Evolutionary conservation across 2,888 invertebrate species (phyloP).

Genomic region (Trypoxylon attenuatum): DNA sequence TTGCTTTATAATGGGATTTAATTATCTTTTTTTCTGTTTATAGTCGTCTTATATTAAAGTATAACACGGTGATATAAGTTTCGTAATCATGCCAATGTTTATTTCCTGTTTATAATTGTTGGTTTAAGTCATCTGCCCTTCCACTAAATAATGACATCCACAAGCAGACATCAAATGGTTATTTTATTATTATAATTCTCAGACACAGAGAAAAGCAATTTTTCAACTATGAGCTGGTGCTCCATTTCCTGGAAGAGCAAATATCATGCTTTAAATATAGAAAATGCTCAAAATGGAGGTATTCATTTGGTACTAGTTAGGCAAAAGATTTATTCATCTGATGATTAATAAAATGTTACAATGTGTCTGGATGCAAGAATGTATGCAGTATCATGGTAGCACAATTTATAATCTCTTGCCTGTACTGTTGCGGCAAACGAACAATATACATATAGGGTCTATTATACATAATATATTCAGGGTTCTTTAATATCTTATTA

Average conservation of each 20-base stretch:
- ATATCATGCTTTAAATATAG: constrained; percentile 25
- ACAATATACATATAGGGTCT: constrained; percentile 60
- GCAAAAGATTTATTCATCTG: constrained; percentile 32
- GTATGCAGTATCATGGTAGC: constrained; percentile 59
- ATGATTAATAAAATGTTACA: constrained; percentile 45
- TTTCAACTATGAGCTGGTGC: constrained; percentile 38
- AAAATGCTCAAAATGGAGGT: constrained; percentile 40
- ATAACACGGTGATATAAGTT: constrained; percentile 32
- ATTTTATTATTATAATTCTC: no score
- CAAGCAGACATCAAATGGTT: no score
- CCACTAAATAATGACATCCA: no score
- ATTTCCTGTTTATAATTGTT: constrained; percentile 40
- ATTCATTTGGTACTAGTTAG: constrained; percentile 45
- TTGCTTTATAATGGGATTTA: no score
- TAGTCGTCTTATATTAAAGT: constrained; percentile 23
- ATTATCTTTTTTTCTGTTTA: no score
- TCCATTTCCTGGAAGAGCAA: constrained; percentile 37
- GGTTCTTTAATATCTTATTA: constrained; percentile 62
- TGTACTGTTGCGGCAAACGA: constrained; percentile 55
- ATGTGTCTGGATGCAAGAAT: constrained; percentile 58
- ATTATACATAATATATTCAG: constrained; percentile 68
- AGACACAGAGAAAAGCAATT: constrained; percentile 25
- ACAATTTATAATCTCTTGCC: constrained; percentile 51
- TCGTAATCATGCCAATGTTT: constrained; percentile 30
- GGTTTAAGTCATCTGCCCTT: no score